A percentile compares a stretch with the other conserved stretches of the same genome.
These are phyloP conservation scores for Metacarcinus magister DNA, from an alignment of 2,888 invertebrate species.

Conservation along the genomic window DNA sequence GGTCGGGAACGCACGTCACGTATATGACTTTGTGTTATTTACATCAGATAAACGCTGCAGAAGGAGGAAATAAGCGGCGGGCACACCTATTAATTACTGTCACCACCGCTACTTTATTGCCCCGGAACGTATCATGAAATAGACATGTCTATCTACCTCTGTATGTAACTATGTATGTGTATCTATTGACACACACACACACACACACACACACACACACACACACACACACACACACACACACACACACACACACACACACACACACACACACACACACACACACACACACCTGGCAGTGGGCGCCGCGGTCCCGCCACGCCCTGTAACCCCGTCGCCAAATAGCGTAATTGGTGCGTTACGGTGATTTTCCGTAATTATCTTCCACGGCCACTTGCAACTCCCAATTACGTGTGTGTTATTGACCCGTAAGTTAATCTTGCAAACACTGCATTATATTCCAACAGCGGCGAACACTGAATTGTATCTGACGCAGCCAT, in stretches of 20 bases:
- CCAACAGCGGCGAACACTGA: neutral
- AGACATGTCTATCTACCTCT: neutral
- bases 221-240: slow-evolving; percentile 17
- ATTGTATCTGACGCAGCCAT: neutral
- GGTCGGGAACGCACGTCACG: slow-evolving; percentile 10
- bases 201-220: too few species aligned
- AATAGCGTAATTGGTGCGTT: slow-evolving; percentile 27
- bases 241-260: slow-evolving; percentile 38
- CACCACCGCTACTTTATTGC: neutral
- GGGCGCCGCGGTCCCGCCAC: neutral
- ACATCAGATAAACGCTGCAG: slow-evolving; percentile 37
- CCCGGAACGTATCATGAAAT: neutral
- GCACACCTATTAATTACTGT: slow-evolving; percentile 19
- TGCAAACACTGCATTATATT: slow-evolving; percentile 22
- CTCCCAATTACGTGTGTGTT: slow-evolving; percentile 18
- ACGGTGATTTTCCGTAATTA: slow-evolving; percentile 20
- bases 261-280: slow-evolving; percentile 39
- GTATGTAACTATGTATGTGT: neutral
- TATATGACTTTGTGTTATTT: slow-evolving; percentile 7
- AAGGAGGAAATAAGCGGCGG: slow-evolving; percentile 17
- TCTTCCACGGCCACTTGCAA: slow-evolving; percentile 1
- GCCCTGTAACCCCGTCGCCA: neutral
- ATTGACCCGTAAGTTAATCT: slow-evolving; percentile 33
- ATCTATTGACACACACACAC: too few species aligned
- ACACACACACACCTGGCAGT: slow-evolving; percentile 33